Base-by-base conservation (phyloP, 2,113 vertebrate genomes). In the Chiloscyllium plagiosum region DNA sequence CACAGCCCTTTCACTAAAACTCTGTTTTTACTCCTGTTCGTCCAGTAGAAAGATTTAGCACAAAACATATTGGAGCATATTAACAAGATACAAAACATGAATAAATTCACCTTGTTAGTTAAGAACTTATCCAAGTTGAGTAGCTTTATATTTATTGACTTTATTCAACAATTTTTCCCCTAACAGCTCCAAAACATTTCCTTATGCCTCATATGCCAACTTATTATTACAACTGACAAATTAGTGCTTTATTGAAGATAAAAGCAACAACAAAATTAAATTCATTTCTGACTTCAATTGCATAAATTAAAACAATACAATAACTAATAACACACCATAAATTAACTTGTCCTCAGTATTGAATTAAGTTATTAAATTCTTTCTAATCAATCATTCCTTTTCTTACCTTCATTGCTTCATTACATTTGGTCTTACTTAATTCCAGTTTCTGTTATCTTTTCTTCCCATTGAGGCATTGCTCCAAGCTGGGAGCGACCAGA, bases 331-430 rank as follows among this genome's bases (percentile, higher is more conserved):
- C 68, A 93, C 90, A 93, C 17, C 20, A 93, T 93, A 93, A 93
- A 93, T 93, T 93, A 93, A 93, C 68, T 93, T 65, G 90, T 37
- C 65, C 42, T 93, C 90, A 93, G 61, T 68, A 66, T 68, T 61
- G 15, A 93, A 93, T 93, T 93, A 42, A 93, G 68, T 93, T 37
- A 93, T 93, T 93, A 68, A 93, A 68, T 68, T 33, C 65, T 37
- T 5, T 68, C 17, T 20, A 93, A 19, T 93, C 65, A 93, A 19
- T 93, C 65, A 66, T 6, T 93, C 19, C 90, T 93, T 37, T 93
- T 68, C 61, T 19, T 33, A n/a, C 19, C 65, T 66, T n/a, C 29
- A 68, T 68, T 68, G 90, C 61, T n/a, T 93, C 19, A 93, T 68
- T 29, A 93, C 29, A 19, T 12, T 65, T 29, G 10, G 61, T 42